A percentile compares a stretch with the other conserved stretches of the same genome.
These are phyloP conservation scores for Lagenorhynchus albirostris DNA, from an alignment of 2,113 vertebrate species.

Conservation along the genomic window DNA sequence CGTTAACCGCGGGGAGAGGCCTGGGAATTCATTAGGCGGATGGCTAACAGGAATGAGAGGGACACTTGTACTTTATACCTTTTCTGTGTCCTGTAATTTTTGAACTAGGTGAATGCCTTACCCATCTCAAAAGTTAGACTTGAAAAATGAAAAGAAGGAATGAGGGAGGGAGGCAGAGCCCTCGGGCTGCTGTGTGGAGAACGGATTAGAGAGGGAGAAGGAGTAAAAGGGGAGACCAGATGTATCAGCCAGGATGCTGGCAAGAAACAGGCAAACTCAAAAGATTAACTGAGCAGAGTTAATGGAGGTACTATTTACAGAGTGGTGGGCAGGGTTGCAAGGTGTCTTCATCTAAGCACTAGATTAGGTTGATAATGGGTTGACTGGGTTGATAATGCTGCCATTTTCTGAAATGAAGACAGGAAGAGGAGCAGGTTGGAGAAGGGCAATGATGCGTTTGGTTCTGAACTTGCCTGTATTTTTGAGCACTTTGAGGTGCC, in stretches of 20 bases:
- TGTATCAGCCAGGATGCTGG: background rate
- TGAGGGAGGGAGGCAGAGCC: background rate
- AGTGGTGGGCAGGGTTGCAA: background rate
- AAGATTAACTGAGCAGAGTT: background rate
- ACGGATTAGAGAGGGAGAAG: background rate
- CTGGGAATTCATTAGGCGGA: background rate
- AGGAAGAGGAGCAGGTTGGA: background rate
- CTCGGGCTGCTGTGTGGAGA: background rate
- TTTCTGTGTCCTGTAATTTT: background rate
- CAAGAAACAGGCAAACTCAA: background rate
- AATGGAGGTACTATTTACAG: background rate
- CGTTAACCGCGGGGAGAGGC: too few relatives aligned
- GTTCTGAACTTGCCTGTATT: background rate
- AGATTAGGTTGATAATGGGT: background rate
- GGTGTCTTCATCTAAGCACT: background rate
- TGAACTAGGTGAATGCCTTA: background rate
- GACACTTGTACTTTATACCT: background rate
- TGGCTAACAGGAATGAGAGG: background rate
- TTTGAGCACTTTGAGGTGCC: background rate
- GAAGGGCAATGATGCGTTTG: background rate
- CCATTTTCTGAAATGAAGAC: background rate
- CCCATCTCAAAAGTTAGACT: background rate
- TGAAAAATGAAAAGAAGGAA: background rate
- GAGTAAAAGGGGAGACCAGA: background rate
- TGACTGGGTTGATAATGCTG: background rate